Conservation (phyloP, 2,888 invertebrate species). For the Amiota minor region DNA sequence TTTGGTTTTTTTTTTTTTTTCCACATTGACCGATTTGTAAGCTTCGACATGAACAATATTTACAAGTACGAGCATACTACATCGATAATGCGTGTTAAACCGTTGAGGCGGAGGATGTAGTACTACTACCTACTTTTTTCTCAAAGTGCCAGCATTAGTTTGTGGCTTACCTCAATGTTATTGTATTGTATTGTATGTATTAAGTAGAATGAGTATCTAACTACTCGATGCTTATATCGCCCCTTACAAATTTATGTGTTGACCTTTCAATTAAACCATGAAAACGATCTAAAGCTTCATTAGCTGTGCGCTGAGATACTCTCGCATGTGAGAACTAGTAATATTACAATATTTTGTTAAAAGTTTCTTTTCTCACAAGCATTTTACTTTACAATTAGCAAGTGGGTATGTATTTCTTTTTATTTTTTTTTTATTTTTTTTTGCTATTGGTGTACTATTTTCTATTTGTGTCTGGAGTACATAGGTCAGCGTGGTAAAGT, state of each 20-base stretch:
- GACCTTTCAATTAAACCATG: constrained; percentile 42
- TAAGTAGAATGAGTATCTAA: no score
- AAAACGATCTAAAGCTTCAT: constrained; percentile 20
- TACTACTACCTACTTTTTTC: background rate
- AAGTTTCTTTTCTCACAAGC: constrained; percentile 31
- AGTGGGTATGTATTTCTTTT: constrained; percentile 40
- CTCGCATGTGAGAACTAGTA: constrained; percentile 6
- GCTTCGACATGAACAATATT: background rate
- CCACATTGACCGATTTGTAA: constrained; percentile 6
- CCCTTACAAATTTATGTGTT: constrained; percentile 41
- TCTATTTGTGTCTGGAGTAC: constrained; percentile 7
- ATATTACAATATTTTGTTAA: background rate
- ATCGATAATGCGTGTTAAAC: constrained; percentile 14
- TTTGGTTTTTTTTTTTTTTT: no score
- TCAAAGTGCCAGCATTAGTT: background rate
- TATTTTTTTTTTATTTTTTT: background rate
- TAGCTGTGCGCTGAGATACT: background rate
- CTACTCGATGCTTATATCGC: background rate
- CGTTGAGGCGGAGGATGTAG: background rate
- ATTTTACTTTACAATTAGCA: constrained; percentile 52
- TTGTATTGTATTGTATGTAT: no score
- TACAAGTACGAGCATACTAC: background rate
- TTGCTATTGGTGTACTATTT: background rate
- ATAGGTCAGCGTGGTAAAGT: constrained; percentile 16
- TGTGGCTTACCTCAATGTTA: constrained; percentile 10